These are phyloP conservation scores for Ceratotherium simum DNA, from an alignment of 2,113 vertebrate genomes.

Conservation along the genomic window DNA sequence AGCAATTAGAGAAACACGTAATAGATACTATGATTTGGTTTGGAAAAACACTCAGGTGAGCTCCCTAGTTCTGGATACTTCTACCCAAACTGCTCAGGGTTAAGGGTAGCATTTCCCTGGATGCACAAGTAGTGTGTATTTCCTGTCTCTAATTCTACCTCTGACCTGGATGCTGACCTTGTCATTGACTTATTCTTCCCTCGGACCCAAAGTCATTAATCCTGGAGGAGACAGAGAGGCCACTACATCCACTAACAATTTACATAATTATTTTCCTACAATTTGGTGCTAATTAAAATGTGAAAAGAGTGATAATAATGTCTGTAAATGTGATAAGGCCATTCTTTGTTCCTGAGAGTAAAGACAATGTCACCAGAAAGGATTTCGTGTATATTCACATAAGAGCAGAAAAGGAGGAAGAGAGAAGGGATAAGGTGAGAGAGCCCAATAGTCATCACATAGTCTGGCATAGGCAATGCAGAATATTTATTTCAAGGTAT, in stretches of 20 bases:
- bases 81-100: neutral
- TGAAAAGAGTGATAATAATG: neutral
- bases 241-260: conserved; percentile 22
- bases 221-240: neutral
- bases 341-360: conserved; percentile 44
- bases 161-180: neutral
- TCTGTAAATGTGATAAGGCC: neutral
- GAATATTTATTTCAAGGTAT: neutral
- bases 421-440: neutral
- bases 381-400: neutral
- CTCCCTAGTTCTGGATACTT: neutral
- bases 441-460: neutral
- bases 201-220: conserved; percentile 4
- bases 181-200: conserved; percentile 36
- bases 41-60: neutral
- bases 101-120: neutral
- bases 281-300: conserved; percentile 64
- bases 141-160: neutral
- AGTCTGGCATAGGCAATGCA: neutral
- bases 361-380: neutral
- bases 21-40: neutral
- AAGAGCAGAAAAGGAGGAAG: neutral
- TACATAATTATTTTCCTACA: conserved; percentile 42
- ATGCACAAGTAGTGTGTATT: neutral
- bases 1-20: neutral